phyloP scores from a whole-genome alignment of 1,140 invertebrate species.

The Leptoteleia sp. region DNA sequence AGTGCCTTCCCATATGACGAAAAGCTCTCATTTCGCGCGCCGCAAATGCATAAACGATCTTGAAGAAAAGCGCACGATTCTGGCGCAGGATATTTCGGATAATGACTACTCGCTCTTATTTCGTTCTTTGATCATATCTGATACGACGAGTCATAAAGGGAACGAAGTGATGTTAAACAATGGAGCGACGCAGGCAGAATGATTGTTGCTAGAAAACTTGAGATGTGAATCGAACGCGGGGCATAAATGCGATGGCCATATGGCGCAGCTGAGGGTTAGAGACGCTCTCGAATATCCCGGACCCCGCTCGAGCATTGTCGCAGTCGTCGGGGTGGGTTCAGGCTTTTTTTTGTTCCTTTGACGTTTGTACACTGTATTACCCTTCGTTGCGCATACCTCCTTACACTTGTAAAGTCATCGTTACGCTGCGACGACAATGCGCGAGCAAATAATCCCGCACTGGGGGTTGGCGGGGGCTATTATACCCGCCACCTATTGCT shows the following conservation, averaged over 20 bases:
- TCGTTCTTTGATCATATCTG: constrained; percentile 66
- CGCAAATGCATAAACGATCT: constrained; percentile 22
- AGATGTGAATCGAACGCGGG: constrained; percentile 43
- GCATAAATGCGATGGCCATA: constrained; percentile 57
- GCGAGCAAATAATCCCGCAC: constrained; percentile 28
- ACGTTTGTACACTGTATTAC: constrained; percentile 57
- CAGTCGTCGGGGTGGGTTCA: constrained; percentile 30
- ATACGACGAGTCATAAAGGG: constrained; percentile 43
- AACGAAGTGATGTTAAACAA: constrained; percentile 60
- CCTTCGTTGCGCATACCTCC: constrained; percentile 54
- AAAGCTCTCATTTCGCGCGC: constrained; percentile 10
- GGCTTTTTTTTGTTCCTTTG: constrained; percentile 60
- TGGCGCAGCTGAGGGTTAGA: constrained; percentile 51
- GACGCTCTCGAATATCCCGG: constrained; percentile 32
- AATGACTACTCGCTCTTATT: constrained; percentile 46
- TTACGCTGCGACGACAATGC: constrained; percentile 33
- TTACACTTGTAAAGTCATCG: constrained; percentile 58
- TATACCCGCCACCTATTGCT: constrained; percentile 27
- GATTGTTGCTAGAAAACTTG: constrained; percentile 61
- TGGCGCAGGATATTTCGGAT: constrained; percentile 2
- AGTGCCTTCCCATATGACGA: constrained; percentile 9
- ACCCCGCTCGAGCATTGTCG: constrained; percentile 46
- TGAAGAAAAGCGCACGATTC: constrained; percentile 13
- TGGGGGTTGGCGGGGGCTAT: constrained; percentile 15
- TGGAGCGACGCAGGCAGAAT: constrained; percentile 20